A percentile compares a stretch with the other conserved stretches of the same genome.
phyloP scores from a whole-genome alignment of 2,797 vertebrate species.

The Carduelis carduelis region DNA sequence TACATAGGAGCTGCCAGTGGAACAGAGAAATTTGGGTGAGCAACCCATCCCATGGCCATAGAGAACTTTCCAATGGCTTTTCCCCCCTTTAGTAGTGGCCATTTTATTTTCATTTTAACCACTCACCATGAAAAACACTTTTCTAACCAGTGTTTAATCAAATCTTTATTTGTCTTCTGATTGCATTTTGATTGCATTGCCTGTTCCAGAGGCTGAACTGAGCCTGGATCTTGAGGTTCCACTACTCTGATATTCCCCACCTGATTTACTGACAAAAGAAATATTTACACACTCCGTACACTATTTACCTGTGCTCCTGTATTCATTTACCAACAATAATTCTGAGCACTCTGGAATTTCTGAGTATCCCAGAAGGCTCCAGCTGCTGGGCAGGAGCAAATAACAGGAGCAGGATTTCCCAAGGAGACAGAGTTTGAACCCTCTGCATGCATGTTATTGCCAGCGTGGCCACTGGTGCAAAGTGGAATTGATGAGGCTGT shows the following conservation, averaged over 20 bases:
- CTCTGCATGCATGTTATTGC: neutral
- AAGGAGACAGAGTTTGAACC: neutral
- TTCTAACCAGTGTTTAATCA: neutral
- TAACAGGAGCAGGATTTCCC: slow-evolving; percentile 21
- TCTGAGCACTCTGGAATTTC: slow-evolving; percentile 13
- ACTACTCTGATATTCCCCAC: neutral
- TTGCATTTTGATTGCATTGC: neutral
- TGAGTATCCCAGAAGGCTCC: neutral
- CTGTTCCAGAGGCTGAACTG: neutral
- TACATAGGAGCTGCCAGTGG: rapidly evolving
- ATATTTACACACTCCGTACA: neutral
- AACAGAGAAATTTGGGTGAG: neutral
- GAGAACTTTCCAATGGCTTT: neutral
- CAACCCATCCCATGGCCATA: rapidly evolving
- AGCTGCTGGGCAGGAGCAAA: slow-evolving; percentile 1
- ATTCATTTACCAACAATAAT: slow-evolving; percentile 41
- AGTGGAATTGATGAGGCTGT: neutral
- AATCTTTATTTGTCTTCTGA: neutral
- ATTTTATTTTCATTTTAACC: neutral
- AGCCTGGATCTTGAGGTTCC: neutral
- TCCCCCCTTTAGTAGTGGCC: rapidly evolving
- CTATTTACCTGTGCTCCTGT: slow-evolving; percentile 10
- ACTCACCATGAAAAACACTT: neutral
- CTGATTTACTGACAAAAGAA: neutral
- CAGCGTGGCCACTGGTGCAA: neutral